Conservation (phyloP, 2,888 invertebrate species). For the Scrobipalpa costella region DNA sequence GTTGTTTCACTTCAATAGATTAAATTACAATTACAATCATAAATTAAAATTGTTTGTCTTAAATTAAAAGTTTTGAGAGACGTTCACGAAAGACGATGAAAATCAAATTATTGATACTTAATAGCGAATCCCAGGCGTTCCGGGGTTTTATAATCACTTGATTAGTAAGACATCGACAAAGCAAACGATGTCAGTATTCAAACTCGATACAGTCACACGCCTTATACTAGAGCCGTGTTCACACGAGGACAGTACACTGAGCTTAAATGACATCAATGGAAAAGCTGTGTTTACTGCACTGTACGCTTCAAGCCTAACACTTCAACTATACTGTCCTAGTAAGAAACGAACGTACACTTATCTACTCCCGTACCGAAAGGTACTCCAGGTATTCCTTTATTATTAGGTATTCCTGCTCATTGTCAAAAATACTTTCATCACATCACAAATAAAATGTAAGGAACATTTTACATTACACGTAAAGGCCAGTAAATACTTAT, state of each 20-base stretch:
- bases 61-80: constrained; percentile 50
- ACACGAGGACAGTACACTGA: not conserved
- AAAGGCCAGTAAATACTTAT: constrained; percentile 76
- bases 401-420: constrained; percentile 43
- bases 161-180: constrained; percentile 51
- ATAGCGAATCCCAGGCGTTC: constrained; percentile 41
- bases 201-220: constrained; percentile 70
- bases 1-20: constrained; percentile 52
- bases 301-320: not conserved
- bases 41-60: constrained; percentile 57
- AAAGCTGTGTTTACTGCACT: not conserved
- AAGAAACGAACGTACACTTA: constrained; percentile 40
- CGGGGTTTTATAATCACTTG: constrained; percentile 66
- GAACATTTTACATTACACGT: constrained; percentile 63
- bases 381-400: constrained; percentile 52
- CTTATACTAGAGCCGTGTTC: constrained; percentile 55
- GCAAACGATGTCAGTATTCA: constrained; percentile 45
- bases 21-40: constrained; percentile 51
- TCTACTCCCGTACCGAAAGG: constrained; percentile 63
- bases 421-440: constrained; percentile 50
- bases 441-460: constrained; percentile 53
- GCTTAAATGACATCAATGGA: not conserved
- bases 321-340: not conserved
- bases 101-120: constrained; percentile 37
- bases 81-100: constrained; percentile 16